Evolutionary conservation across 2,888 invertebrate species (phyloP), one percentile per base, ranked within the genome.

Genomic region (Encarsia formosa): DNA sequence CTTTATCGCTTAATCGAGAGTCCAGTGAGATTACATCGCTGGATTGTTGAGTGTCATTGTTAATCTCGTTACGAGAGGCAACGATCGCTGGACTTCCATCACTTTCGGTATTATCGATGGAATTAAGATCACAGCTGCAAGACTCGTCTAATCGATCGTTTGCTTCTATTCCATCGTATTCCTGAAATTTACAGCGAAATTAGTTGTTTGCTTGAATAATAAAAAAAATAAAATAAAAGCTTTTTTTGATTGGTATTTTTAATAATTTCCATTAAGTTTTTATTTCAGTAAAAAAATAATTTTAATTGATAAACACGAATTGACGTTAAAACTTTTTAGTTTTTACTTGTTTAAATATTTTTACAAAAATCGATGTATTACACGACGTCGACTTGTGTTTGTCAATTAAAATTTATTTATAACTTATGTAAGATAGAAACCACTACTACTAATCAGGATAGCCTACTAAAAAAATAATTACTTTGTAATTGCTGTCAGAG

Each of bases 1-100:
- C 64, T 46, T 72, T 72, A 39, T 73, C 70, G 65, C 79, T 79
- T 52, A 78, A 69, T 66, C 78, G 70, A 11, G 79, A 79, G 63
- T 80, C 79, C 61, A 78, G 63, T 3, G 79, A 79, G 19, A 77
- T 75, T 57, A 74, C 77, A 62, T 80, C 75, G 75, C 77, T 69
- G 5, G 70, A 68, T 42, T 70, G 69, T 11, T 65, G 64, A 1
- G 65, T 65, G 22, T 66, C 68, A 22, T 66, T 40, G 18, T 41
- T 52, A n/a, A 54, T 19, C 63, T 79, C 59, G 26, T 71, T 76
- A 15, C 70, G 65, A 9, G 68, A 63, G 57, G 79, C 76, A 19
- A 76, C 68, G 48, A 73, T 71, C 5, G 77, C 76, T 2, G 79
- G 79, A 60, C 79, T 79, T 11, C 78, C 78, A 54, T 79, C 79